phyloP scores from a whole-genome alignment of 2,797 vertebrate genomes.

The Bucorvus abyssinicus region DNA sequence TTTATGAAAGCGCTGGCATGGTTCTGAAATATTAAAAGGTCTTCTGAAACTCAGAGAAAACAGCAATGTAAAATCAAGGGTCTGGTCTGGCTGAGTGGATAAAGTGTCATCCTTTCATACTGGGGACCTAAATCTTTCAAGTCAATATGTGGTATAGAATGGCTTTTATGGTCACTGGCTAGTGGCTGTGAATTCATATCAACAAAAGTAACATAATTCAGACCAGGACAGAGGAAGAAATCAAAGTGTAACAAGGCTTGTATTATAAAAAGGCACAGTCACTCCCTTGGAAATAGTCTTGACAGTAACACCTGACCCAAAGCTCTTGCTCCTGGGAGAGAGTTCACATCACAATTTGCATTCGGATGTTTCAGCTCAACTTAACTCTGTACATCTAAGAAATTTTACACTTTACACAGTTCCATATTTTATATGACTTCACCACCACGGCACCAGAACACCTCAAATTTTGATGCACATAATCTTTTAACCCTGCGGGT shows the following conservation, averaged over 20 bases:
- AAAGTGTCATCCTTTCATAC: constrained; percentile 61
- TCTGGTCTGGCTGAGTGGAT: constrained; percentile 61
- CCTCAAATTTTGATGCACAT: neutral
- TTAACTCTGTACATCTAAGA: neutral
- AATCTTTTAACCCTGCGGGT: neutral
- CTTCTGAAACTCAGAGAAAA: constrained; percentile 66
- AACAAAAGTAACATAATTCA: constrained; percentile 62
- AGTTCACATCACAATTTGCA: constrained; percentile 38
- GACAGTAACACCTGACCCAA: constrained; percentile 38
- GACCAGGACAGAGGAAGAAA: constrained; percentile 49
- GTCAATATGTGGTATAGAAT: constrained; percentile 43
- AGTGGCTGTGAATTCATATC: constrained; percentile 50
- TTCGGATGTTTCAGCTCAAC: neutral
- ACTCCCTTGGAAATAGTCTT: neutral
- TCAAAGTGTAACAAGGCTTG: constrained; percentile 48
- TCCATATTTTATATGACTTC: neutral
- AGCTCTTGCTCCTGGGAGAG: neutral
- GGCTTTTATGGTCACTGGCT: constrained; percentile 58
- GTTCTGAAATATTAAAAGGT: constrained; percentile 70
- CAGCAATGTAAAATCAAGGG: constrained; percentile 65
- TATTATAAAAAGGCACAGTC: constrained; percentile 8
- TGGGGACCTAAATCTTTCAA: constrained; percentile 58
- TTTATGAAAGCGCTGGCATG: constrained; percentile 61
- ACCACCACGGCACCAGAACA: neutral
- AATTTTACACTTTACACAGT: neutral